Percentiles rank a stretch among this genome's conserved stretches.
These are phyloP conservation scores for Sebastes hubbsi DNA, from an alignment of 2,797 vertebrate species.

Conservation along the genomic window DNA sequence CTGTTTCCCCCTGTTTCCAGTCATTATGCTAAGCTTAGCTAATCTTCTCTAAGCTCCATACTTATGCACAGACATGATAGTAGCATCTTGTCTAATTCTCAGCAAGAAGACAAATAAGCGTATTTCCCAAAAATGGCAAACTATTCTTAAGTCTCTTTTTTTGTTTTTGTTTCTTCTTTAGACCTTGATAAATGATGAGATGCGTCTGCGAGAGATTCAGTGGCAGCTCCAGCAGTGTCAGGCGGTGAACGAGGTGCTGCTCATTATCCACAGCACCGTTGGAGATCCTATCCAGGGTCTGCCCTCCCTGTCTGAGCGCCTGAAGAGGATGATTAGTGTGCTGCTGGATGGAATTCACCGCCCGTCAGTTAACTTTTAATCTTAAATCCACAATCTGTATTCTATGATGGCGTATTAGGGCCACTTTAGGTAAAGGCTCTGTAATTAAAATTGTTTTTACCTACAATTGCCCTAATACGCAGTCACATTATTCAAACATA, in stretches of 20 bases:
- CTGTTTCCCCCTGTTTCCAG: too few species aligned
- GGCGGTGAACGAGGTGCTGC: constrained; percentile 87
- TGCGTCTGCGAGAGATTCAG: constrained; percentile 87
- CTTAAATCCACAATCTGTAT: not conserved
- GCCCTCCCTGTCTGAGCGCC: constrained; percentile 82
- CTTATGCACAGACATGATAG: not conserved
- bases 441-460: too few species aligned
- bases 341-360: constrained; percentile 91
- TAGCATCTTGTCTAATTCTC: not conserved
- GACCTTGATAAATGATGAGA: constrained; percentile 91
- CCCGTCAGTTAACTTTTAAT: constrained; percentile 79
- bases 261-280: constrained; percentile 89
- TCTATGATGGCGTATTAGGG: too few species aligned
- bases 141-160: not conserved
- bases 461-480: too few species aligned
- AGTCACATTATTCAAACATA: not conserved
- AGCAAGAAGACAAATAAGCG: not conserved
- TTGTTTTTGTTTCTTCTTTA: constrained; percentile 52
- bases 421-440: too few species aligned
- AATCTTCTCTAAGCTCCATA: not conserved
- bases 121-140: not conserved
- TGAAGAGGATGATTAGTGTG: constrained; percentile 89
- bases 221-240: constrained; percentile 86
- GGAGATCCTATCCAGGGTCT: constrained; percentile 85
- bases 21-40: not conserved